Conservation (phyloP, 2,797 vertebrate genomes). For the Megaceryle alcyon region DNA sequence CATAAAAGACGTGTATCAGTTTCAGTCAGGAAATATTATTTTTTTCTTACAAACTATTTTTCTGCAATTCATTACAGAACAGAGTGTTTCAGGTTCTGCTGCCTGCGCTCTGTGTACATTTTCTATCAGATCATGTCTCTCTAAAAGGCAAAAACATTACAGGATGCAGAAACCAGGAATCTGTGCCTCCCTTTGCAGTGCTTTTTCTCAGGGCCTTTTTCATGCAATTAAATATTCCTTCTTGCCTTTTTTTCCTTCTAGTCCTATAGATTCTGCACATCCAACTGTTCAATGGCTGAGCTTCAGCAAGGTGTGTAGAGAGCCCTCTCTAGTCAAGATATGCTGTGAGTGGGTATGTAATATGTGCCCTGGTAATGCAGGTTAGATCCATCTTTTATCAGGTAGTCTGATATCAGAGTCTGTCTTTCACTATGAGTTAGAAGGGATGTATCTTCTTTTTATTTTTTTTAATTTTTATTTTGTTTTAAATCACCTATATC, state of each 20-base stretch:
- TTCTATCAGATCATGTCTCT: neutral
- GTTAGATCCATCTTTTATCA: neutral
- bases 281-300: neutral
- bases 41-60: neutral
- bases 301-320: neutral
- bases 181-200: neutral
- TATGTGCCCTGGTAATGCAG: neutral
- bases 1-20: neutral
- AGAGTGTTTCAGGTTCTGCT: neutral
- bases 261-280: neutral
- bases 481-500: neutral
- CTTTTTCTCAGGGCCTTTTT: neutral
- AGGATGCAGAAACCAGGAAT: neutral
- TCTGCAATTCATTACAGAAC: neutral
- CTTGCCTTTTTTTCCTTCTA: neutral
- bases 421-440: neutral
- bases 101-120: neutral
- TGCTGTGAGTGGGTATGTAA: neutral
- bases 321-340: neutral
- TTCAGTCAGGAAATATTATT: neutral
- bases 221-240: neutral
- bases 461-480: no score
- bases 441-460: neutral
- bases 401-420: neutral
- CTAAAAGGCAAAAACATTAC: neutral